Base-by-base conservation (phyloP, 2,113 vertebrate species). In the Hemibagrus wyckioides region DNA sequence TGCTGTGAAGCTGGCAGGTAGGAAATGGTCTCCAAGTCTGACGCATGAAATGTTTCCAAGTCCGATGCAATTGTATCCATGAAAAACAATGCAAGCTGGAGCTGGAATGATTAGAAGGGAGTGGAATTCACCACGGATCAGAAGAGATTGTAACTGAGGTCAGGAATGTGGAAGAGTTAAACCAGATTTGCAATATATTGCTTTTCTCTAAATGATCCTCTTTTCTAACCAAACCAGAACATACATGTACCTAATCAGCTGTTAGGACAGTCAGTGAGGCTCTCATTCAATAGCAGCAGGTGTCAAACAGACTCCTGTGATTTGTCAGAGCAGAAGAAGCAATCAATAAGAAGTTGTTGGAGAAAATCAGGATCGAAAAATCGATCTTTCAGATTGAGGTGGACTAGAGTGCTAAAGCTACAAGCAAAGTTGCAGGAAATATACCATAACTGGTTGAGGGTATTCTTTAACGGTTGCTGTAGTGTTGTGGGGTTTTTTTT, bases 271-370 rank as follows among this genome's bases (percentile, higher is more conserved):
- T 77, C 75, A 73, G 3, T 33, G 83, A 30, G 65, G 59, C 41
- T 82, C 17, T 85, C 23, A n/a, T 44, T 86, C 80, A 63, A 61
- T 83, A 88, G 36, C 41, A 67, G 23, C 36, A 73, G 71, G 85
- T 80, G 82, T 76, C 71, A 50, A 81, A 75, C 65, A 83, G 76
- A 44, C 76, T 85, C 50, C 57, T 86, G 61, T 89, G 83, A 88
- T 88, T 73, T 80, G 41, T 44, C 3, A 7, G 4, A 44, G n/a
- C n/a, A 52, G 63, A 54, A 71, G 15, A 59, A 57, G 36, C 63
- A 73, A 48, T 82, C 89, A 86, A 76, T 52, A 36, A 85, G 59
- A 85, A 86, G 83, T 56, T 77, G 76, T 75, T 63, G n/a, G 36
- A 54, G 28, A 84, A 63, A 82, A 84, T 79, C 36, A 44, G 48